phyloP scores from a whole-genome alignment of 1,140 invertebrate species.

The Trachymyrmex cornetzi region DNA sequence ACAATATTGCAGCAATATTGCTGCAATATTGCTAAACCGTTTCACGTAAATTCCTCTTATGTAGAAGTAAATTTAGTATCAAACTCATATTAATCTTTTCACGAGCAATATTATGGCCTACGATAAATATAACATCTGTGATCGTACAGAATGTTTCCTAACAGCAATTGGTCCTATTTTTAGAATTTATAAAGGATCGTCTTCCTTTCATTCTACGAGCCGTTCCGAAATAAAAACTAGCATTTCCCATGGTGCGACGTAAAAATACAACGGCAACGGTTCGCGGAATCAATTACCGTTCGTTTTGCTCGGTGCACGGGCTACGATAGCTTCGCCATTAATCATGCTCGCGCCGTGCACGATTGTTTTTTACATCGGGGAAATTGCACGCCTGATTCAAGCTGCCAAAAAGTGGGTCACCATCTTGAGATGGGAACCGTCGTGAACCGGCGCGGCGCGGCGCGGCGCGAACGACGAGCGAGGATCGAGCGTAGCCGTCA shows the following conservation, averaged over 20 bases:
- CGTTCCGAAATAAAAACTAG: constrained; percentile 1
- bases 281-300: constrained; percentile 61
- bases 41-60: too few species aligned
- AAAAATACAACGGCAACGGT: constrained; percentile 38
- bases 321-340: constrained; percentile 48
- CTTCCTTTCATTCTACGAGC: background rate
- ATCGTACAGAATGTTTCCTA: background rate
- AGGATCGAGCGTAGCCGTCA: constrained; percentile 4
- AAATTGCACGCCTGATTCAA: constrained; percentile 61
- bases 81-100: background rate
- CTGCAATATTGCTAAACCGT: too few species aligned
- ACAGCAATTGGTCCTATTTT: constrained; percentile 28
- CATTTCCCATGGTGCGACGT: constrained; percentile 40
- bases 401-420: constrained; percentile 66
- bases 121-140: background rate
- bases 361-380: constrained; percentile 59
- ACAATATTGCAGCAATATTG: too few species aligned
- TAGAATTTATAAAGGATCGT: background rate
- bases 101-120: background rate
- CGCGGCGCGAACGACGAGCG: background rate
- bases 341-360: constrained; percentile 48
- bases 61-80: background rate
- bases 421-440: constrained; percentile 1
- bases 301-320: constrained; percentile 22
- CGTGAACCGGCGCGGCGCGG: constrained; percentile 18